These are phyloP conservation scores for Aldrovandia affinis DNA, from an alignment of 2,797 vertebrate genomes.

Conservation along the genomic window DNA sequence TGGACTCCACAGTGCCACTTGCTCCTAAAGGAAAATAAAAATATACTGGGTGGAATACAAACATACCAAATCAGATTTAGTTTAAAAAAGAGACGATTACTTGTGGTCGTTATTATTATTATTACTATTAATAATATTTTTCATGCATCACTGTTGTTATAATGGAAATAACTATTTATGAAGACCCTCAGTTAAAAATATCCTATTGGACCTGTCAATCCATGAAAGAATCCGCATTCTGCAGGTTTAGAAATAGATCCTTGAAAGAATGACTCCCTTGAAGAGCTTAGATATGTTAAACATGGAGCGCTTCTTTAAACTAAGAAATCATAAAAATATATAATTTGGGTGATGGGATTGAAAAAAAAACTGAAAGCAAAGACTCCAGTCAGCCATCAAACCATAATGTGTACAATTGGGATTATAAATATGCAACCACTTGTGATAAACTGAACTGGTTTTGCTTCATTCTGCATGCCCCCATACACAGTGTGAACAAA, in stretches of 20 bases:
- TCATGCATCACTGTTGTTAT: constrained; percentile 23
- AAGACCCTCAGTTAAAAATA: constrained; percentile 25
- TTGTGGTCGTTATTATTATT: not conserved
- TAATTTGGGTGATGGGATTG: constrained; percentile 56
- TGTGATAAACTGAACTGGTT: not conserved
- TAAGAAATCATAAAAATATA: constrained; percentile 53
- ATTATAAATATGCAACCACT: constrained; percentile 30
- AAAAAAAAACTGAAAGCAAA: constrained; percentile 32
- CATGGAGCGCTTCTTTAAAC: constrained; percentile 33
- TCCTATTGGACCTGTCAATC: constrained; percentile 27
- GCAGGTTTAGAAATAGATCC: constrained; percentile 58
- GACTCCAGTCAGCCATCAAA: constrained; percentile 33
- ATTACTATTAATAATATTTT: constrained; percentile 4
- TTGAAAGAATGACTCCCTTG: constrained; percentile 38
- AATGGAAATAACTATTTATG: constrained; percentile 42
- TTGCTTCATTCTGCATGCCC: not conserved
- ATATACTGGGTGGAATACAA: constrained; percentile 13
- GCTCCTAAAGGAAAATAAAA: constrained; percentile 68
- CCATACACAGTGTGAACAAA: not conserved
- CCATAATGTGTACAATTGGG: constrained; percentile 51
- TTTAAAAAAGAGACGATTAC: constrained; percentile 5
- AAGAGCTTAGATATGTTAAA: constrained; percentile 24
- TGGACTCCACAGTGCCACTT: constrained; percentile 76
- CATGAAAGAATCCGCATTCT: constrained; percentile 26
- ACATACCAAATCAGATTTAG: not conserved